phyloP scores from a whole-genome alignment of 2,113 vertebrate species.

The Stercorarius parasiticus region DNA sequence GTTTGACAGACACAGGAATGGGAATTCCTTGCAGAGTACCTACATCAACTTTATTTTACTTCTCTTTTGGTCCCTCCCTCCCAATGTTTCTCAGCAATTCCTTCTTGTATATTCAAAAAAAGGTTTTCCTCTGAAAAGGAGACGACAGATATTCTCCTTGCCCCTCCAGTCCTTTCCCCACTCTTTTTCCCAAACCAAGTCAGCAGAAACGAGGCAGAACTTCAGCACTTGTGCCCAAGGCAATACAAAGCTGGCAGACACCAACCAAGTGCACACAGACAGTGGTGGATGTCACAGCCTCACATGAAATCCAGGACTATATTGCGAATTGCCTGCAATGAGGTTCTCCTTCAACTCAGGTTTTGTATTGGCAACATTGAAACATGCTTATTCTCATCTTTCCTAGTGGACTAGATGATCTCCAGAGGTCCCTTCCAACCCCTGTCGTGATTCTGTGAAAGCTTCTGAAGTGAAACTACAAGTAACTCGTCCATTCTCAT shows the following conservation, averaged over 20 bases:
- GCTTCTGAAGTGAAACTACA: neutral
- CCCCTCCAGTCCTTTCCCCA: neutral
- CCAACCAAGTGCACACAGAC: neutral
- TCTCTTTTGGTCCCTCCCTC: neutral
- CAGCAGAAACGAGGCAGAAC: neutral
- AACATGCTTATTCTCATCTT: neutral
- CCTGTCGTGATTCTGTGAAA: neutral
- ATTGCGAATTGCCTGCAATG: neutral
- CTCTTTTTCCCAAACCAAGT: neutral
- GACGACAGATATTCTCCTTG: neutral
- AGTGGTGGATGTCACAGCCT: neutral
- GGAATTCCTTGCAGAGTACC: neutral
- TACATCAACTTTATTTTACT: neutral
- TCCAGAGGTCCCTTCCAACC: too few relatives aligned
- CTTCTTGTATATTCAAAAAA: neutral
- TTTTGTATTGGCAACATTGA: neutral
- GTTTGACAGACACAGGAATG: neutral
- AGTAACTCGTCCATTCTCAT: neutral
- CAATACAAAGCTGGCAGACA: neutral
- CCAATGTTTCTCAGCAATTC: neutral
- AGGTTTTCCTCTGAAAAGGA: neutral
- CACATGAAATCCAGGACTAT: neutral
- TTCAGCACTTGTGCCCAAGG: neutral
- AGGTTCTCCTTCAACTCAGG: neutral
- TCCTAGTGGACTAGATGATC: neutral